These are phyloP conservation scores for Manis pentadactyla DNA, from an alignment of 2,797 vertebrate species.

Conservation along the genomic window DNA sequence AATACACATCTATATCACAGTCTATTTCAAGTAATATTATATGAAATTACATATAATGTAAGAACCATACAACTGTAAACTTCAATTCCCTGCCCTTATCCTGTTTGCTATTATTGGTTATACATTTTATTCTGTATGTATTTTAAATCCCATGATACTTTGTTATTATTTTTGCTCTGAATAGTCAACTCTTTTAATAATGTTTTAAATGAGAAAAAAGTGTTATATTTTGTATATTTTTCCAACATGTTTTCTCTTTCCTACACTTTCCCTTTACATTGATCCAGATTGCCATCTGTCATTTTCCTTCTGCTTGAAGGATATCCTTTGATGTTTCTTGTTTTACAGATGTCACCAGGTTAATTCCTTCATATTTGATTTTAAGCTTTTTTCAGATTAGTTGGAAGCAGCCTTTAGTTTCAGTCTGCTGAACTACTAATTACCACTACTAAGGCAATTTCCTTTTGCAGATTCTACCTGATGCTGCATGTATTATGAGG, in stretches of 20 bases:
- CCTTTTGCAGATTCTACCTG: not conserved
- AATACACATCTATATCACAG: not conserved
- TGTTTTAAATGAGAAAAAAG: constrained; percentile 1
- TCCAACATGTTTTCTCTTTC: not conserved
- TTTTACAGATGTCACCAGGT: not conserved
- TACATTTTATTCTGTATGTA: not conserved
- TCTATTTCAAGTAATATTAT: not conserved
- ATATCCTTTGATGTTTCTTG: not conserved
- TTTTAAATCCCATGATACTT: not conserved
- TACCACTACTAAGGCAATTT: not conserved
- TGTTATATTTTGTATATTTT: not conserved
- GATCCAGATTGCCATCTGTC: not conserved
- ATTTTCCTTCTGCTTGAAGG: not conserved
- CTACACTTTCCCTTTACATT: not conserved
- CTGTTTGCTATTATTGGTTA: not conserved
- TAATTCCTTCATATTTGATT: constrained; percentile 3
- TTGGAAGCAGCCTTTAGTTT: not conserved
- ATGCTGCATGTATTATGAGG: not conserved
- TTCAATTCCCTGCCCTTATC: not conserved
- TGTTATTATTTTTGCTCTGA: not conserved
- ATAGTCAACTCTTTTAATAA: not conserved
- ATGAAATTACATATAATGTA: not conserved
- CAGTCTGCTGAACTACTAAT: not conserved
- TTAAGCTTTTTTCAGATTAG: not conserved
- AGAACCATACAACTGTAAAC: not conserved